A percentile compares a stretch with the other conserved stretches of the same genome.
phyloP scores from a whole-genome alignment of 2,888 invertebrate species.

The Athalia cordata region DNA sequence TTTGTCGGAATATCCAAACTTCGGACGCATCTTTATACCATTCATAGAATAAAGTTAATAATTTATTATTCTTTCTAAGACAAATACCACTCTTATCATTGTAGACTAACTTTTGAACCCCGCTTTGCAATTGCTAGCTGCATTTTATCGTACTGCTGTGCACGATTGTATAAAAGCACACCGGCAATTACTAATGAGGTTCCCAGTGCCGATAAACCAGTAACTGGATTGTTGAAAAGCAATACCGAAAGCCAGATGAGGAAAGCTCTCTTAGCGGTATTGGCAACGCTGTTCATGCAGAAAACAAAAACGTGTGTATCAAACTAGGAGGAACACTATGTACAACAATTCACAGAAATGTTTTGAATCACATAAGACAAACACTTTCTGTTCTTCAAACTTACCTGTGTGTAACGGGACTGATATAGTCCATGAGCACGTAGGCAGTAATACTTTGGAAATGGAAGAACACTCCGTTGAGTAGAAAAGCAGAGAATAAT shows the following conservation, averaged over 20 bases:
- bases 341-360: not conserved
- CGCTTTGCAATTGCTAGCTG: slow-evolving; percentile 62
- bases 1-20: not conserved
- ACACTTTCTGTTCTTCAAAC: slow-evolving; percentile 45
- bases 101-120: slow-evolving; percentile 68
- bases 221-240: slow-evolving; percentile 85
- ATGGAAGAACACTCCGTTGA: slow-evolving; percentile 86
- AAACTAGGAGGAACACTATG: not conserved
- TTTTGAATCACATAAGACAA: not conserved
- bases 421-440: slow-evolving; percentile 87
- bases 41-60: slow-evolving; percentile 11
- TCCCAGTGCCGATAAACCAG: slow-evolving; percentile 83
- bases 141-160: slow-evolving; percentile 77
- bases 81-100: slow-evolving; percentile 56
- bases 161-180: slow-evolving; percentile 84
- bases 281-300: slow-evolving; percentile 79
- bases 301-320: slow-evolving; percentile 13
- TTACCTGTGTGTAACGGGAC: slow-evolving; percentile 87
- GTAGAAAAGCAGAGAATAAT: slow-evolving; percentile 77
- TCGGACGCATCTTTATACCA: not conserved
- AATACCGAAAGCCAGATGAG: slow-evolving; percentile 86
- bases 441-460: slow-evolving; percentile 88
- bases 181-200: slow-evolving; percentile 83
- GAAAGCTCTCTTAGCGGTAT: slow-evolving; percentile 86
- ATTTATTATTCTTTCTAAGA: not conserved